These are phyloP conservation scores for Sebastes minor DNA, from an alignment of 2,797 vertebrate species.

Conservation along the genomic window DNA sequence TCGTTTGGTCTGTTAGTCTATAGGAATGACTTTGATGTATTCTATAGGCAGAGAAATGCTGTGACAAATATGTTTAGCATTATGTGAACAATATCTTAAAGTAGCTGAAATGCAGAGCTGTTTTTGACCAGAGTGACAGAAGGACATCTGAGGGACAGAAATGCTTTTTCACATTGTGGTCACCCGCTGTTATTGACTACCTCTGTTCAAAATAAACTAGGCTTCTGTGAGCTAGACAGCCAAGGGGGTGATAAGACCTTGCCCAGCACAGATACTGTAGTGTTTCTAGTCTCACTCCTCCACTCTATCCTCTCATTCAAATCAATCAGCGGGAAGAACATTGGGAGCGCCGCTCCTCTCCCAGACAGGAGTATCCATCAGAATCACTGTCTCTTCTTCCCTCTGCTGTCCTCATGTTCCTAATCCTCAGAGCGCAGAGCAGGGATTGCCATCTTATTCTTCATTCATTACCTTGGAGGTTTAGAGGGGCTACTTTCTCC, in stretches of 20 bases:
- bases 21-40: not conserved
- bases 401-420: slow-evolving; percentile 34
- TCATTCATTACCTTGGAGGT: slow-evolving; percentile 55
- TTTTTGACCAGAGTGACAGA: not conserved
- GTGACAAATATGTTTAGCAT: not conserved
- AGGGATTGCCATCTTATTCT: slow-evolving; percentile 42
- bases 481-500: slow-evolving; percentile 36
- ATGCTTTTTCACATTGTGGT: not conserved
- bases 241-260: slow-evolving; percentile 39
- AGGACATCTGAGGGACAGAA: not conserved
- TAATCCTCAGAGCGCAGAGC: slow-evolving; percentile 47
- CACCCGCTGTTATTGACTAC: slow-evolving; percentile 24
- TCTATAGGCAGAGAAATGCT: not conserved
- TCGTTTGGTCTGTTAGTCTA: not conserved
- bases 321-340: slow-evolving; percentile 62
- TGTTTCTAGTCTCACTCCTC: slow-evolving; percentile 20
- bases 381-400: slow-evolving; percentile 49
- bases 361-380: slow-evolving; percentile 63
- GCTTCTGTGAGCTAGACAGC: slow-evolving; percentile 20
- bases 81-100: not conserved
- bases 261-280: slow-evolving; percentile 16
- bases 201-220: slow-evolving; percentile 36
- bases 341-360: slow-evolving; percentile 39
- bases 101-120: not conserved
- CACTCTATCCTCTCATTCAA: slow-evolving; percentile 45